Percentiles rank a stretch among this genome's conserved stretches.
phyloP scores from a whole-genome alignment of 1,140 invertebrate species.

The Zaprionus inermis region DNA sequence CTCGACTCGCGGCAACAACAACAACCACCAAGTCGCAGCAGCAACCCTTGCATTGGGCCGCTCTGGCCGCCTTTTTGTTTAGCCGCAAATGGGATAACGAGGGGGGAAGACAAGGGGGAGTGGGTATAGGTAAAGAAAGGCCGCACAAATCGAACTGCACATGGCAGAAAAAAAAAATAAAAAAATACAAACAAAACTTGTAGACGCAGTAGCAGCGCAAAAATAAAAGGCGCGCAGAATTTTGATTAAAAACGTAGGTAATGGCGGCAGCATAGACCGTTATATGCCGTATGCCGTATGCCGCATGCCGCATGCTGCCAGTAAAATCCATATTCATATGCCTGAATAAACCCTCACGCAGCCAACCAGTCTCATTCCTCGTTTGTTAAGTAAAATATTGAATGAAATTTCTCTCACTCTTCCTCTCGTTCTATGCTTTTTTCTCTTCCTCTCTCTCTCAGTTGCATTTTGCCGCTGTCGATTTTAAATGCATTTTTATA shows the following conservation, averaged over 20 bases:
- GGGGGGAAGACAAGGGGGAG: background rate
- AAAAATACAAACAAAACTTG: too few species aligned
- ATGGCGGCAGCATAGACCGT: conserved; percentile 10
- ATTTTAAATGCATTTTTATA: conserved; percentile 78
- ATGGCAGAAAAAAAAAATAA: too few species aligned
- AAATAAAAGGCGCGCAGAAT: conserved; percentile 57
- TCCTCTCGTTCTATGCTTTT: too few species aligned
- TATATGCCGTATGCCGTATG: conserved; percentile 12
- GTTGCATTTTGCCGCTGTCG: conserved; percentile 65
- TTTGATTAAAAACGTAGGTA: conserved; percentile 78
- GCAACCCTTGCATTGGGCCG: conserved; percentile 58
- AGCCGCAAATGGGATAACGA: background rate
- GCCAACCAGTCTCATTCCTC: background rate
- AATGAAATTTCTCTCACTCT: conserved; percentile 45
- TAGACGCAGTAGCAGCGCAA: conserved; percentile 7
- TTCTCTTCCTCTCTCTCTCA: conserved; percentile 12
- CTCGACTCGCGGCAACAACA: conserved; percentile 38
- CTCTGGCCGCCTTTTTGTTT: conserved; percentile 9
- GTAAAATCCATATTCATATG: conserved; percentile 58
- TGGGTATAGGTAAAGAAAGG: background rate
- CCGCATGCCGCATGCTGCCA: conserved; percentile 19
- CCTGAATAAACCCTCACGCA: background rate
- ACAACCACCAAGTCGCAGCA: conserved; percentile 53
- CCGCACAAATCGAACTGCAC: too few species aligned
- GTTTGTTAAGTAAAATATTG: conserved; percentile 57